Percentiles rank a stretch among this genome's conserved stretches.
phyloP scores from a whole-genome alignment of 2,113 vertebrate genomes.

The Malaclemys terrapin region DNA sequence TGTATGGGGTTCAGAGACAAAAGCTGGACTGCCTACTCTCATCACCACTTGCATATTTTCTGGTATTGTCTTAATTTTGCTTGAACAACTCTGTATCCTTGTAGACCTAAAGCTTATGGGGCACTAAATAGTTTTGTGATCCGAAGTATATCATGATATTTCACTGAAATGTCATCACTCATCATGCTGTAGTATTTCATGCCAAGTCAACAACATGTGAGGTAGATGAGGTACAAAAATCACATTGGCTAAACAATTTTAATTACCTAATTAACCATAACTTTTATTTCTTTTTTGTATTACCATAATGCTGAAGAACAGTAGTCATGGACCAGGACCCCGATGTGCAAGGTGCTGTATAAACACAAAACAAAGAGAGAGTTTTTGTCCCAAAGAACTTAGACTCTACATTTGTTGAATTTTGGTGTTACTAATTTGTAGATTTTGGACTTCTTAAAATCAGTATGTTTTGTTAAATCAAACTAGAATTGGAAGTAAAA shows the following conservation, averaged over 20 bases:
- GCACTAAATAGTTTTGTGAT: neutral
- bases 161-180: neutral
- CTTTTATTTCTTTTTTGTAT: neutral
- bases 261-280: no score
- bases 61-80: neutral
- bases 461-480: neutral
- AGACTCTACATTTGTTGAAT: neutral
- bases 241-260: neutral
- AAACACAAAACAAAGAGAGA: no score
- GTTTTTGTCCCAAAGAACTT: no score
- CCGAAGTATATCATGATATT: neutral
- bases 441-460: neutral
- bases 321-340: no score
- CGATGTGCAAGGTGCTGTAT: no score
- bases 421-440: neutral
- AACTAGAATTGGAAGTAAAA: neutral
- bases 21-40: neutral
- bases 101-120: neutral
- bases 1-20: neutral
- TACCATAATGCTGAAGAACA: no score
- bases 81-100: neutral
- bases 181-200: neutral
- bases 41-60: neutral
- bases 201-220: neutral
- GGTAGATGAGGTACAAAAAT: neutral